A percentile compares a stretch with the other conserved stretches of the same genome.
Conservation (phyloP, 2,797 vertebrate species). For the Enteromius thamalakanensis region DNA sequence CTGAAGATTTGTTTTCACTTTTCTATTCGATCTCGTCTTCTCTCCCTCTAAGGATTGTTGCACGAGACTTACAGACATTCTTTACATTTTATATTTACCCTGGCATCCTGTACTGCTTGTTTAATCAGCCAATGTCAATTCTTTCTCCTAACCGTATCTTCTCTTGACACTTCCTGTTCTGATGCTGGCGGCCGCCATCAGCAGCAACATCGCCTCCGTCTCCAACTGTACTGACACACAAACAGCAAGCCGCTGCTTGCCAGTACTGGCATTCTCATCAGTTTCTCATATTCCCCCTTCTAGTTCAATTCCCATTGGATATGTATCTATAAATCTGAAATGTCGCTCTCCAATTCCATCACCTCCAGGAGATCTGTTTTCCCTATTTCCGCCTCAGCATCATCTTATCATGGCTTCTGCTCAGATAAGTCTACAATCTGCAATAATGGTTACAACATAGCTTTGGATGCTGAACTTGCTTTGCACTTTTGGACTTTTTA, state of each 20-base stretch:
- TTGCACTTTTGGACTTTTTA: conserved; percentile 28
- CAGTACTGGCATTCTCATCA: conserved; percentile 35
- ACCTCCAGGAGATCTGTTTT: conserved; percentile 35
- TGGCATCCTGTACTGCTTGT: conserved; percentile 4
- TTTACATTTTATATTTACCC: conserved; percentile 25
- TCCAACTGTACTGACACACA: conserved; percentile 29
- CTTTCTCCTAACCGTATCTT: conserved; percentile 25
- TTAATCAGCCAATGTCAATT: conserved; percentile 39
- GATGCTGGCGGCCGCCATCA: neutral
- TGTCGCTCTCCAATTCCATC: conserved; percentile 22
- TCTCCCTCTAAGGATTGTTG: conserved; percentile 6
- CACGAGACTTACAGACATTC: neutral
- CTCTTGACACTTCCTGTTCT: neutral
- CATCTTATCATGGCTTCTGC: conserved; percentile 28
- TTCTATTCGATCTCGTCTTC: neutral
- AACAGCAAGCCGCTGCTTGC: conserved; percentile 30
- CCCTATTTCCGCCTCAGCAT: conserved; percentile 17
- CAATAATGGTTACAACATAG: conserved; percentile 29
- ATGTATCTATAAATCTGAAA: conserved; percentile 44
- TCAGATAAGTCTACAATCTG: conserved; percentile 39
- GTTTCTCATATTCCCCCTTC: conserved; percentile 12
- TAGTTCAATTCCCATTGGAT: conserved; percentile 31
- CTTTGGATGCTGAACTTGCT: conserved; percentile 21
- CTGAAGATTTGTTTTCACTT: conserved; percentile 1
- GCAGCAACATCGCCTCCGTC: conserved; percentile 7